phyloP scores from a whole-genome alignment of 2,888 invertebrate genomes.

The Pammene aurita region DNA sequence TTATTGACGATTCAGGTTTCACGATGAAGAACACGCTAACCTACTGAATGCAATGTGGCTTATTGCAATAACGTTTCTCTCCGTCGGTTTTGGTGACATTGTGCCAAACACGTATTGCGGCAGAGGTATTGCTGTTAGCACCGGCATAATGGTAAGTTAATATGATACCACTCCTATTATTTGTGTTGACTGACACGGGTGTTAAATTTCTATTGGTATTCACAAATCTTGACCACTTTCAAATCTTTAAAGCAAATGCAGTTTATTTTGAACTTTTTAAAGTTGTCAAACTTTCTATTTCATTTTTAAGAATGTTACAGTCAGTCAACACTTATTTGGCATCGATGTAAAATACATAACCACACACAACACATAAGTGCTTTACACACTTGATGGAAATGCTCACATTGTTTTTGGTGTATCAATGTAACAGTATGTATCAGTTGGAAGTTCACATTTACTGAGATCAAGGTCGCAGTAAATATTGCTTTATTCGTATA shows the following conservation, averaged over 20 bases:
- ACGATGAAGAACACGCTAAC: conserved; percentile 99
- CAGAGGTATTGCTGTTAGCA: conserved; percentile 98
- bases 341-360: conserved; percentile 64
- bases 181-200: conserved; percentile 76
- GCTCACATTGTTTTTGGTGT: conserved; percentile 63
- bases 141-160: conserved; percentile 99
- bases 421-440: conserved; percentile 48
- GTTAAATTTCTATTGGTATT: conserved; percentile 32
- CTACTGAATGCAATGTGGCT: conserved; percentile 99
- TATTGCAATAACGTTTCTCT: conserved; percentile 99
- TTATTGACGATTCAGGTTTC: conserved; percentile 90
- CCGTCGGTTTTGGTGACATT: conserved; percentile 99
- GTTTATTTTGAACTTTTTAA: conserved; percentile 22
- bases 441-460: conserved; percentile 20
- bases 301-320: conserved; percentile 46
- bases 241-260: conserved; percentile 40
- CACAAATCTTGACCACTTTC: conserved; percentile 35
- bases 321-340: conserved; percentile 73
- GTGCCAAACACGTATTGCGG: conserved; percentile 99
- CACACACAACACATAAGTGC: conserved; percentile 70
- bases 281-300: conserved; percentile 29
- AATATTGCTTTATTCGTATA: conserved; percentile 29
- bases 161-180: conserved; percentile 65
- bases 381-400: conserved; percentile 61
- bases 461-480: conserved; percentile 16